Evolutionary conservation across 2,113 vertebrate species (phyloP).

Genomic region (Haemorhous mexicanus): DNA sequence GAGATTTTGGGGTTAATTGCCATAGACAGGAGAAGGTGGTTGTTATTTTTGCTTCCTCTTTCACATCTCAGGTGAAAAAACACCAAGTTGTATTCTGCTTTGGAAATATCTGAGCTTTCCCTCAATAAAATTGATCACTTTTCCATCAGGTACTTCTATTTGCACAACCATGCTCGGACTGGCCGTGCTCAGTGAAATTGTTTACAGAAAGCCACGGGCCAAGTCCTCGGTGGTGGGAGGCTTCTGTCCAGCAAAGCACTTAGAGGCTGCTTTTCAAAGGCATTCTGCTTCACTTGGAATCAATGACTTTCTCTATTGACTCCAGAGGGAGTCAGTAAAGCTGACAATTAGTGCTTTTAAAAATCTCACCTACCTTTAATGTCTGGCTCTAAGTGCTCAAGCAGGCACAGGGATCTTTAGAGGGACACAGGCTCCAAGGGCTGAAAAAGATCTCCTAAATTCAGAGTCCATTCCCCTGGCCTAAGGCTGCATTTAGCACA

Average conservation of each 20-base stretch:
- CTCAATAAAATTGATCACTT: slow-evolving; percentile 53
- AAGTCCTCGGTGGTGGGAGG: background rate
- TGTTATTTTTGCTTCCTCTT: background rate
- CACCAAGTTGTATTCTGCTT: background rate
- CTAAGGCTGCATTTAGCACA: background rate
- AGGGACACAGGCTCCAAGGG: background rate
- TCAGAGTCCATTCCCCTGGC: background rate
- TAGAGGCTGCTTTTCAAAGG: slow-evolving; percentile 54
- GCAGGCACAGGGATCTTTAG: background rate
- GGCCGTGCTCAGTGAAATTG: background rate
- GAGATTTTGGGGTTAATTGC: background rate
- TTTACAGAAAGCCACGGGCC: slow-evolving; percentile 24
- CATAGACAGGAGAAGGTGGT: background rate
- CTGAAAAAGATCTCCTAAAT: background rate
- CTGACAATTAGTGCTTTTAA: slow-evolving; percentile 59
- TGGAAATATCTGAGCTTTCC: background rate
- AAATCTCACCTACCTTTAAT: slow-evolving; percentile 56
- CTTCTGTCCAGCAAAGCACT: slow-evolving; percentile 64
- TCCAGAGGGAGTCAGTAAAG: slow-evolving; percentile 45
- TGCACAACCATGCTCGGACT: background rate
- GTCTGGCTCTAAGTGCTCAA: background rate
- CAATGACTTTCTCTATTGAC: slow-evolving; percentile 51
- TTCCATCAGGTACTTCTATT: slow-evolving; percentile 26
- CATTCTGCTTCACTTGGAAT: slow-evolving; percentile 44
- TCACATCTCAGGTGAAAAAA: background rate